Evolutionary conservation across 2,113 vertebrate species (phyloP).

Genomic region (Serinus canaria): DNA sequence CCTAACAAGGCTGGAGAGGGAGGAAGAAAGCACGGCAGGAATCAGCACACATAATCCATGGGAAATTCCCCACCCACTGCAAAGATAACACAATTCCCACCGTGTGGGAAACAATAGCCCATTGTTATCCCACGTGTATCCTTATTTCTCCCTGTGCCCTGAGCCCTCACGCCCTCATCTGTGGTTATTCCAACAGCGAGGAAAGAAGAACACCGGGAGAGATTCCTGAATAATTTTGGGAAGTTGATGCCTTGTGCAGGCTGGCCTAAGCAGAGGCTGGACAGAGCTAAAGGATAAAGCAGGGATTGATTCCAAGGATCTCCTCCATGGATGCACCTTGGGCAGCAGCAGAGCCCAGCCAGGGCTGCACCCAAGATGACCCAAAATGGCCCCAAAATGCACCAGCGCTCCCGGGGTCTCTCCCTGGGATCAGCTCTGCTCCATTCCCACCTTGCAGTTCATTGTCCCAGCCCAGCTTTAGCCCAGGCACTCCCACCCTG

Average conservation of each 20-base stretch:
- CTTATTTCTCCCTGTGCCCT: fast-evolving
- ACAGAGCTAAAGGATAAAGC: background rate
- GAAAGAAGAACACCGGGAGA: background rate
- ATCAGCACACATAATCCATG: background rate
- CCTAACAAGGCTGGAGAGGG: background rate
- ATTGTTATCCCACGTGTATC: background rate
- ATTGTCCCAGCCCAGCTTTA: no score
- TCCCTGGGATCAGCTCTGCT: no score
- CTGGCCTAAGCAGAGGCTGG: background rate
- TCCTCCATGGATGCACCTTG: no score
- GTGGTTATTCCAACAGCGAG: background rate
- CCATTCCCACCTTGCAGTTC: no score
- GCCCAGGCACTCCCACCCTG: no score
- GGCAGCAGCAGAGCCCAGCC: no score
- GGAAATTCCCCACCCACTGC: background rate
- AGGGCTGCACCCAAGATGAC: no score
- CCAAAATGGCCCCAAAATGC: no score
- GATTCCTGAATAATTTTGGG: background rate
- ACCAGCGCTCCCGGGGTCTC: no score
- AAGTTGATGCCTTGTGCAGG: background rate
- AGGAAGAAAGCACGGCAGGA: background rate
- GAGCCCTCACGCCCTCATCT: background rate
- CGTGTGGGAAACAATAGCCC: fast-evolving
- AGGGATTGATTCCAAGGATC: background rate
- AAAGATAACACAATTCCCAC: background rate